Base-by-base conservation (phyloP, 1,140 invertebrate species). In the Drosophila santomea region DNA sequence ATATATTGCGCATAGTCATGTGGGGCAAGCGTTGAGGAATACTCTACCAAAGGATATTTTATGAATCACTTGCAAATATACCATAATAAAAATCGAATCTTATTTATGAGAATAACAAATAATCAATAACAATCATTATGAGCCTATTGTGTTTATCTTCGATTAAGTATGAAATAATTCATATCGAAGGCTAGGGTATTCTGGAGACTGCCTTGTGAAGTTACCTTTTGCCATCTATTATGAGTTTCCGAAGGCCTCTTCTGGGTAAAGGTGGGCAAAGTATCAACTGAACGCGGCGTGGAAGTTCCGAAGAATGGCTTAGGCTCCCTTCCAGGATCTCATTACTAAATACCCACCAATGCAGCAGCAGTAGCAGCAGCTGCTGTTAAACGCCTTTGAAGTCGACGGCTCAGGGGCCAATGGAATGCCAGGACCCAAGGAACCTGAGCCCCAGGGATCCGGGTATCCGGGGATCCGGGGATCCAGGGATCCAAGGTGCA, bases 291-390 rank as follows among this genome's bases (percentile, higher is more conserved):
- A 54, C 39, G 35, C 17, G 23, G 23, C 48, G 15, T 17, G 58
- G 11, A 39, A 10, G 41, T 28, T 15, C 12, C 43, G 41, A 20
- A 71, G 67, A 71, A 71, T 71, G 67, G 64, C 67, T 71, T 71
- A 71, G 67, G 68, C 36, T 68, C 63, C 77, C 67, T 68, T 72
- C 80, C 41, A 55, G 73, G 62, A 78, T 79, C 61, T 77, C 55
- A 88, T 88, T 82, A 89, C 81, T 63, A 76, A 86, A 88, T 83
- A 66, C 78, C 78, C 74, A 32, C n/a, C 15, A 43, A 54, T 48
- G 66, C 64, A 35, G 63, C 11, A 23, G 43, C 36, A 69, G 73
- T 63, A 74, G 80, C 36, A 69, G 73, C 67, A 74, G 80, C 59
- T 77, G 73, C 67, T 59, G 44, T 17, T 58, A 38, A 58, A 73